Base-by-base conservation (phyloP, 2,888 invertebrate genomes). In the Busseola fusca region DNA sequence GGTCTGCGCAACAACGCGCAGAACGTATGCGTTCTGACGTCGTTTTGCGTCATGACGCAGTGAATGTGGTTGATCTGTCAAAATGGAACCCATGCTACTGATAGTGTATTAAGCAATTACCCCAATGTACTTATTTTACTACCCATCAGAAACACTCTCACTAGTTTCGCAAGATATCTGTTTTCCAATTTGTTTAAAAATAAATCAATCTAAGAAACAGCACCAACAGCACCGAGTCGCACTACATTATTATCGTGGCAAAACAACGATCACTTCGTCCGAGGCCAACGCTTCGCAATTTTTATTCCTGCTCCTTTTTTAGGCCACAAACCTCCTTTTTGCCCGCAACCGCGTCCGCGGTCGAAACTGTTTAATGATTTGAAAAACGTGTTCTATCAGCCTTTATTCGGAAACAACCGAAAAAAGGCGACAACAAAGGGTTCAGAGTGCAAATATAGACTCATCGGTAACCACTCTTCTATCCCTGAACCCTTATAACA, bases 301-400 rank as follows among this genome's bases (percentile, higher is more conserved):
- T 92, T 92, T 89, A 88, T 88, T 88, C 82, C 85, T 82, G 83
- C 85, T 83, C 73, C 90, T 90, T 90, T 90, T 93, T 92, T 90
- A 85, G 85, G 84, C 70, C 72, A 79, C 81, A 81, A 79, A 79
- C 82, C 81, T 85, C 78, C 79, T 86, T 85, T 85, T 81, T 79
- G 74, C 64, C 89, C 92, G 86, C 63, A 85, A 92, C 93, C 92
- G 91, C 92, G 92, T 82, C 87, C 90, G 91, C 92, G 94, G 92
- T 93, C 93, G 92, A 94, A 95, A 95, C 95, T 94, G 95, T 95
- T 95, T 95, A 95, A 95, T 95, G 95, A 95, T 95, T 95, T 95
- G 95, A 95, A 95, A 95, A 95, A 95, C 95, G 95, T 95, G 95
- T 95, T 95, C 95, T 95, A 95, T 95, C 95, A 95, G 95, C 93